Base-by-base conservation (phyloP, 2,797 vertebrate genomes). In the Notolabrus celidotus region DNA sequence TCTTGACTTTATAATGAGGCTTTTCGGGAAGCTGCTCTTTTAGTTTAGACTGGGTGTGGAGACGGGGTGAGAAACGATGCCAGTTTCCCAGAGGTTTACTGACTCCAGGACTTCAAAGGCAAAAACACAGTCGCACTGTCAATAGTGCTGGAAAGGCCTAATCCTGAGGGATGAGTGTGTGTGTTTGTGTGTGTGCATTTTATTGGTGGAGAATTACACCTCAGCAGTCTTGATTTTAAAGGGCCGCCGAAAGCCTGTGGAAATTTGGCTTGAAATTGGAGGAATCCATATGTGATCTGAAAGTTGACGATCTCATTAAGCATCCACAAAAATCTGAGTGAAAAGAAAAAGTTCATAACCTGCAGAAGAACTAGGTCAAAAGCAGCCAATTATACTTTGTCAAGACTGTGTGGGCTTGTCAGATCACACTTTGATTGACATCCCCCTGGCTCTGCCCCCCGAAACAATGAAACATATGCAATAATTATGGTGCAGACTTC, bases 51-150 rank as follows among this genome's bases (percentile, higher is more conserved):
- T 39, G 71, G 67, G 65, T 77, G 63, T 47, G 79, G 78, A 85
- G 87, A 70, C 31, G 15, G 59, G 65, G 57, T 8, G 38, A 70
- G 67, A 60, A 83, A 67, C 47, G 54, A 75, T 83, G 73, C 58
- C 85, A 70, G 51, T 81, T 87, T 89, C 82, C 73, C 82, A 83
- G 78, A 82, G 83, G 79, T 88, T 89, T 77, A 81, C 84, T 71
- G 85, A 82, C 86, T 89, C 69, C 56, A 27, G 57, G 67, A 88
- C 89, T 86, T 92, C 88, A 90, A 89, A 90, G 79, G 68, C 59
- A 59, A 27, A 61, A 70, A 38, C 41, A 81, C 41, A 82, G 83
- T 79, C 75, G 39, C 71, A 70, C 56, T 70, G 81, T 75, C 77
- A 77, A 57, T 76, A 77, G 51, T 79, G 74, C 68, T 75, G 67